phyloP scores from a whole-genome alignment of 2,888 invertebrate genomes.

The Euplexia lucipara region DNA sequence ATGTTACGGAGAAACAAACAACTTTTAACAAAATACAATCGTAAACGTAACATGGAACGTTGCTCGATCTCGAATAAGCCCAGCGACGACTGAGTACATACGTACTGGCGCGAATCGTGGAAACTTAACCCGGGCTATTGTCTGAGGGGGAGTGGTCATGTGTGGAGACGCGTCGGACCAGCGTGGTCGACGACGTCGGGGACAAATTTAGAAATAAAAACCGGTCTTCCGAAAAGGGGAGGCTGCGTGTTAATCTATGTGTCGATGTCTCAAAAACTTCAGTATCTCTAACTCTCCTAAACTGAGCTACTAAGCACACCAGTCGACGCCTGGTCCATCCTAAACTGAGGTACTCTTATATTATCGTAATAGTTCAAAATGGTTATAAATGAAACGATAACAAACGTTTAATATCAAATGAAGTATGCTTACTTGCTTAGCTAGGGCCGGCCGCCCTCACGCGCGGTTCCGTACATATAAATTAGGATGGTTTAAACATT shows the following conservation, averaged over 20 bases:
- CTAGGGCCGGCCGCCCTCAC: slow-evolving; percentile 85
- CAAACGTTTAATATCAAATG: slow-evolving; percentile 89
- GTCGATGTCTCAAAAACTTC: slow-evolving; percentile 85
- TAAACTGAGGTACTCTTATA: slow-evolving; percentile 90
- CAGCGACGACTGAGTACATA: slow-evolving; percentile 88
- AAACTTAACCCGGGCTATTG: slow-evolving; percentile 88
- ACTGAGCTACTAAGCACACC: slow-evolving; percentile 87
- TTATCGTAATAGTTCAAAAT: slow-evolving; percentile 89
- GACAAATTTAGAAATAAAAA: slow-evolving; percentile 81
- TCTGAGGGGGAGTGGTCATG: slow-evolving; percentile 76
- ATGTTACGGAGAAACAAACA: slow-evolving; percentile 85
- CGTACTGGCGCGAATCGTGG: slow-evolving; percentile 79
- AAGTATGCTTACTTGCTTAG: slow-evolving; percentile 90
- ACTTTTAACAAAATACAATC: slow-evolving; percentile 86
- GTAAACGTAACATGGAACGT: slow-evolving; percentile 87
- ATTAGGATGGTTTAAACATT: slow-evolving; percentile 84
- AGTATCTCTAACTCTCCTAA: slow-evolving; percentile 84
- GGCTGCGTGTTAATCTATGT: slow-evolving; percentile 84
- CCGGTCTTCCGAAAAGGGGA: slow-evolving; percentile 78
- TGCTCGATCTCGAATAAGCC: slow-evolving; percentile 88
- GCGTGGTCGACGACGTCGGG: slow-evolving; percentile 64
- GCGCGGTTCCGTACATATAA: slow-evolving; percentile 81
- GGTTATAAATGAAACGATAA: slow-evolving; percentile 90
- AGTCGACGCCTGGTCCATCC: slow-evolving; percentile 91
- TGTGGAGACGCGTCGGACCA: slow-evolving; percentile 59